Percentiles rank a stretch among this genome's conserved stretches.
phyloP scores from a whole-genome alignment of 53 echinoderm and acorn worm species.

The Holothuria leucospilota region DNA sequence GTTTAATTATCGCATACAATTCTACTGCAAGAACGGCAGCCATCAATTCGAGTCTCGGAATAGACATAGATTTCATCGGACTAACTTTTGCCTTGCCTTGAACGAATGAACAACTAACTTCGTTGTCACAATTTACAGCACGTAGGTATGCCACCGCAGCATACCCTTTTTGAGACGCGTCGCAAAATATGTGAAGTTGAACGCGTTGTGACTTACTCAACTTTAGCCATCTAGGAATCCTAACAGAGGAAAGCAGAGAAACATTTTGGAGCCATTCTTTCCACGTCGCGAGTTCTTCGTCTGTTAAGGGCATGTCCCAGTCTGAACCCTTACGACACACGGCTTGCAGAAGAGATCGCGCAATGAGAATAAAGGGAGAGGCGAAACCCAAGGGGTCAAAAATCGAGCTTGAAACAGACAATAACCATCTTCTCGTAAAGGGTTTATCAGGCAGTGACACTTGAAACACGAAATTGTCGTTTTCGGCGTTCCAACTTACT shows the following conservation, averaged over 20 bases:
- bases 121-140: not conserved
- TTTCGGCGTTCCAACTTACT: slow-evolving; percentile 63
- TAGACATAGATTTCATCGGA: slow-evolving; percentile 59
- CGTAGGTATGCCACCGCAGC: slow-evolving; percentile 65
- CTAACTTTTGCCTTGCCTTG: slow-evolving; percentile 62
- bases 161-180: slow-evolving; percentile 68
- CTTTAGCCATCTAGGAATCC: slow-evolving; percentile 52
- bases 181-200: slow-evolving; percentile 54
- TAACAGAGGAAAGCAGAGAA: slow-evolving; percentile 18
- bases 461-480: slow-evolving; percentile 68
- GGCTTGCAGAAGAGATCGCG: slow-evolving; percentile 67
- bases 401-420: slow-evolving; percentile 66
- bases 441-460: slow-evolving; percentile 46
- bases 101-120: slow-evolving; percentile 51
- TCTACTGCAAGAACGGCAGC: slow-evolving; percentile 61
- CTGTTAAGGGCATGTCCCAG: slow-evolving; percentile 63
- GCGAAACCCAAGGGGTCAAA: slow-evolving; percentile 73
- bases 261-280: slow-evolving; percentile 46
- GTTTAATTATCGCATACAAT: not conserved
- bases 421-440: slow-evolving; percentile 70
- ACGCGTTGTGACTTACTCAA: not conserved
- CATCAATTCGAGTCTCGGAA: slow-evolving; percentile 68
- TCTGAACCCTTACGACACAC: slow-evolving; percentile 62
- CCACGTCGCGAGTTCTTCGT: slow-evolving; percentile 30
- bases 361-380: slow-evolving; percentile 61